Evolutionary conservation across 2,888 invertebrate species (phyloP).

Genomic region (Allolobophora icterica): DNA sequence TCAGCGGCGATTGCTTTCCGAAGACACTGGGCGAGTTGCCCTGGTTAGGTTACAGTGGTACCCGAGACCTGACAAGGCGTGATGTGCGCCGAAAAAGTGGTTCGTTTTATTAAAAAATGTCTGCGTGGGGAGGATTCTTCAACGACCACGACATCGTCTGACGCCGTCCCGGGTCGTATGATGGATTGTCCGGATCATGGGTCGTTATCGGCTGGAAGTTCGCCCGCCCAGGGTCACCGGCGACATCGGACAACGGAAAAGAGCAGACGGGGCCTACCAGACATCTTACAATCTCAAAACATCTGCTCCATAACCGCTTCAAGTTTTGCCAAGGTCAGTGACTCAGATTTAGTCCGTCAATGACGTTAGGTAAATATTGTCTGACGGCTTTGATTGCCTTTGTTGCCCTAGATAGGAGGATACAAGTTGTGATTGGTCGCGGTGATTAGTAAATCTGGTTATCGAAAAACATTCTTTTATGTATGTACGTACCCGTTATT

Average conservation of each 20-base stretch:
- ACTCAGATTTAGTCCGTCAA: neutral
- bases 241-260: neutral
- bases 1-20: neutral
- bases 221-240: neutral
- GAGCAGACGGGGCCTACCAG: slow-evolving; percentile 9
- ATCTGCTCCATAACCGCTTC: slow-evolving; percentile 21
- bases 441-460: neutral
- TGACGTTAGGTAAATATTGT: neutral
- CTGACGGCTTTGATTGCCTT: neutral
- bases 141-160: neutral
- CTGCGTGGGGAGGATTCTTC: neutral
- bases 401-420: neutral
- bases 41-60: neutral
- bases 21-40: neutral
- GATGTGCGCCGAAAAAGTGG: slow-evolving; percentile 22
- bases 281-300: slow-evolving; percentile 21
- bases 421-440: neutral
- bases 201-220: neutral
- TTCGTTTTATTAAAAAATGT: slow-evolving; percentile 23
- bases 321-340: slow-evolving; percentile 27
- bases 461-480: neutral
- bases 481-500: neutral
- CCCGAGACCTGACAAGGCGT: neutral
- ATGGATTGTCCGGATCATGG: neutral
- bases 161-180: neutral